Percentiles rank a stretch among this genome's conserved stretches.
Conservation (phyloP, 2,797 vertebrate genomes). For the Acrossocheilus wenchowensis region DNA sequence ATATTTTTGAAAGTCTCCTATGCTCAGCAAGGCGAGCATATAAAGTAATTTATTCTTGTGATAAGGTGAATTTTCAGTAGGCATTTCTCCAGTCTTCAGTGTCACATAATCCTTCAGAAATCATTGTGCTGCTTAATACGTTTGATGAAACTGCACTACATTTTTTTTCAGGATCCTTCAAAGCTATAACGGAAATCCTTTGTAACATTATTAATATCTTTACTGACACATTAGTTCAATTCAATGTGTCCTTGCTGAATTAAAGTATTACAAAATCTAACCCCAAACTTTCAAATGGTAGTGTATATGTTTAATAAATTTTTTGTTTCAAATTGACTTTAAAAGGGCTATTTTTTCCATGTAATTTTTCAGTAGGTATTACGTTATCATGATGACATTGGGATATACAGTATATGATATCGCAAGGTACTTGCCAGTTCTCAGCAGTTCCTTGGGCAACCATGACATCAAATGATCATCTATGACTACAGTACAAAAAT, state of each 20-base stretch:
- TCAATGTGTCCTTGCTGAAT: not conserved
- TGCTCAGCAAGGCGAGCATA: not conserved
- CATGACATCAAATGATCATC: constrained; percentile 41
- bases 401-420: constrained; percentile 23
- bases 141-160: not conserved
- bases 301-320: not conserved
- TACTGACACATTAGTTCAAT: not conserved
- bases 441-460: constrained; percentile 37
- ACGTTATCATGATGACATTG: not conserved
- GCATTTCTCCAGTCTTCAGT: not conserved
- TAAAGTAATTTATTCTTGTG: not conserved
- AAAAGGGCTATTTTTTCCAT: not conserved
- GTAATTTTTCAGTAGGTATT: constrained; percentile 11
- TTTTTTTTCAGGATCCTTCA: not conserved
- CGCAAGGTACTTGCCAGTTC: constrained; percentile 16
- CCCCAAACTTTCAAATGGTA: not conserved
- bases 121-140: not conserved
- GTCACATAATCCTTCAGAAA: not conserved
- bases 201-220: not conserved
- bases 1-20: not conserved
- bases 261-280: not conserved
- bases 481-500: constrained; percentile 61
- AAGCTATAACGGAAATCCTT: not conserved
- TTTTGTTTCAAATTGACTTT: not conserved
- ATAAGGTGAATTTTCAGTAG: not conserved